Evolutionary conservation across 2,888 invertebrate species (phyloP).

Genomic region (Lobophora halterata): DNA sequence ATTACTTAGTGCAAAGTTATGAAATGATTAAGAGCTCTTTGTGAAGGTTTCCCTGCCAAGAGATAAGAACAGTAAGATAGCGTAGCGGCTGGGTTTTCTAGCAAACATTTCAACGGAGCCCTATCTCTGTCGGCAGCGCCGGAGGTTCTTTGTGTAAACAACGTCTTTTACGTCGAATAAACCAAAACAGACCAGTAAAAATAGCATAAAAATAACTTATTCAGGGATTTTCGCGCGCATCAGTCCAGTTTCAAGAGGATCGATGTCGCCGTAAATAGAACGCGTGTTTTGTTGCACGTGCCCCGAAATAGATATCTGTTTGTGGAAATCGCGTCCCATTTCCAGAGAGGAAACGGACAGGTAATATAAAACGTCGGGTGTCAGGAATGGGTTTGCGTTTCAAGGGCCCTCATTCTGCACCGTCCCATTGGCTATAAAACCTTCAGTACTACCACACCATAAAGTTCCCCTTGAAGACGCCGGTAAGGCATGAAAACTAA

Average conservation of each 20-base stretch:
- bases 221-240: constrained; percentile 52
- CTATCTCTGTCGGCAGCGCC: constrained; percentile 36
- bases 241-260: constrained; percentile 51
- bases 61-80: constrained; percentile 49
- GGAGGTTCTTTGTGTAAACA: constrained; percentile 34
- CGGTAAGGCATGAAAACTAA: constrained; percentile 26
- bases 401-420: constrained; percentile 52
- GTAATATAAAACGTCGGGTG: constrained; percentile 46
- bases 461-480: constrained; percentile 58
- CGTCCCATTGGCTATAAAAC: constrained; percentile 62
- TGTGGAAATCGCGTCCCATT: constrained; percentile 35
- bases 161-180: constrained; percentile 38
- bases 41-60: constrained; percentile 41
- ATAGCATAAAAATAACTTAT: constrained; percentile 64
- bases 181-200: constrained; percentile 49
- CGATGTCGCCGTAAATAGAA: constrained; percentile 50
- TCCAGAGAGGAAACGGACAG: constrained; percentile 39
- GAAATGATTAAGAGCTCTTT: constrained; percentile 41
- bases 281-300: constrained; percentile 35
- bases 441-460: constrained; percentile 59
- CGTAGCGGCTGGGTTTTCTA: constrained; percentile 36
- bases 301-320: constrained; percentile 33
- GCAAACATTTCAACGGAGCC: constrained; percentile 42
- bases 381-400: constrained; percentile 48
- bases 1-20: constrained; percentile 39